Base-by-base conservation (phyloP, 2,113 vertebrate genomes). In the Dipodomys merriami region DNA sequence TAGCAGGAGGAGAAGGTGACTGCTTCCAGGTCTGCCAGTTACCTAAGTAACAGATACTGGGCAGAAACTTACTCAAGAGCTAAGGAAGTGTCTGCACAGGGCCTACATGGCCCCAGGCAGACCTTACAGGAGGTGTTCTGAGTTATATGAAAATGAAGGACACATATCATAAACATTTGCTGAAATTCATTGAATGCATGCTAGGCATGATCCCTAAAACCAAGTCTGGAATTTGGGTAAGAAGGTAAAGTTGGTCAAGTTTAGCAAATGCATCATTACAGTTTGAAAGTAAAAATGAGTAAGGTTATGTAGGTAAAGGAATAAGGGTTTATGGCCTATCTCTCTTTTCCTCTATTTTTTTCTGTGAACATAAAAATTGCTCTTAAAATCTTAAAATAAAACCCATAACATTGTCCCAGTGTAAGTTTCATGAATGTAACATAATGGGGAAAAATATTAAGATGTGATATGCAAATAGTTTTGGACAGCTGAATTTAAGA, bases 371-470 rank as follows among this genome's bases (percentile, higher is more conserved):
- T 35, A 62, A 94, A 82, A 77, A 3, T 46, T 11, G 6, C n/a
- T 11, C 49, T 77, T 46, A 64, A 86, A 62, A 6, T 87, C 74
- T 77, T 76, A 30, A 46, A 86, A 39, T 86, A 57, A 57, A 96
- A 76, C 62, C 4, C 1, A 22, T 84, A 39, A 19, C 57, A 94
- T 62, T 86, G 2, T 79, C 93, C 7, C 44, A 62, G 18, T 44
- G 1, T 22, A 44, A 60, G 83, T 68, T 78, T 39, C 4, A 18
- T 33, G 39, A 83, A 57, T 16, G 6, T 44, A 91, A 57, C 79
- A 57, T 79, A 80, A 67, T 16, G 57, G 33, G 84, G 23, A 68
- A 73, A 74, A 85, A 73, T 57, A 33, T 78, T 49, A 79, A 0
- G 77, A 1, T 44, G 0, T 29, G 19, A 53, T 71, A 85, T 30